Evolutionary conservation across 1,140 invertebrate genomes (phyloP), one percentile per base, ranked within the genome.

Genomic region (Apis laboriosa): DNA sequence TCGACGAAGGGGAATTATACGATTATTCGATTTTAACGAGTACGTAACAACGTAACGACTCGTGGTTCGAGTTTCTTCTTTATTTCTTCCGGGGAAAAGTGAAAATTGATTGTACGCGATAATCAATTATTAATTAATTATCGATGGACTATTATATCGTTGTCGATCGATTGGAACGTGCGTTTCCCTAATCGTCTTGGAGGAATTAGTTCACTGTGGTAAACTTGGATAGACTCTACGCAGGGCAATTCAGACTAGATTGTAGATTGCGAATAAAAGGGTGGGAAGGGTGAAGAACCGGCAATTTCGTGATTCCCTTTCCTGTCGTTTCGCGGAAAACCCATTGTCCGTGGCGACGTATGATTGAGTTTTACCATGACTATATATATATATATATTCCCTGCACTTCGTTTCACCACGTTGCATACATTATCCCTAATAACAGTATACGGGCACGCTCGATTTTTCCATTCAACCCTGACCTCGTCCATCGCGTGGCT

Each of bases 271-370:
- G 43, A 63, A 49, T 72, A 15, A 49, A 51, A 60, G 28, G 21
- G 17, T 13, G 60, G 19, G n/a, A 28, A 55, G 19, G 58, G 13
- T 7, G 34, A 17, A 0, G 21, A 72, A 51, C 56, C n/a, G 63
- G 13, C 64, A 80, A 70, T 80, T 74, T 80, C 70, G 56, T 1
- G 9, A 34, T 58, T 84, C 53, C 15, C 58, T 80, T 68, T 56
- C 64, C 51, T 19, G n/a, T 56, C 21, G 49, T 19, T 49, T 63
- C 72, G 49, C 28, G 61, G 60, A 71, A 64, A 71, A 56, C 58
- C 72, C 24, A 82, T 82, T 72, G 53, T 75, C 34, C 9, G 34
- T 11, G 2, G 12, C 28, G 19, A 43, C 56, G 15, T 34, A 49
- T 19, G 28, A 13, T 12, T n/a, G n/a, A 53, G 19, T 56, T 58